Base-by-base conservation (phyloP, 2,888 invertebrate genomes). In the Cephus nigrinus region DNA sequence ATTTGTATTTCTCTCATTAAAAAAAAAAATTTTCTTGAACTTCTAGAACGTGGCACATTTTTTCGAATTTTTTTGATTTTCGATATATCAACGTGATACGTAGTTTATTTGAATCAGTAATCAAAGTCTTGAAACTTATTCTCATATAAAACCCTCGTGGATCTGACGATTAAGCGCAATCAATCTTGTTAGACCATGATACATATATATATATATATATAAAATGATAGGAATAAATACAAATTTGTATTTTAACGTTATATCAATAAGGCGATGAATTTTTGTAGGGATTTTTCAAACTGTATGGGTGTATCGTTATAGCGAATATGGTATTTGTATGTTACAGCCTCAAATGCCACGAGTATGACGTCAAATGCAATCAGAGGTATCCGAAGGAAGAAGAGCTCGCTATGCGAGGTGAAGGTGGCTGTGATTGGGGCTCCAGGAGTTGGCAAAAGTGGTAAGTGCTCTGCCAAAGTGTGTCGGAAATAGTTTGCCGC, bases 391-490 rank as follows among this genome's bases (percentile, higher is more conserved):
- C 93, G 97, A 85, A 94, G 97, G 87, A 98, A 97, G 93, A 98
- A 98, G 92, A 97, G 97, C 73, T 96, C 97, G 85, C 93, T 97
- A 82, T 95, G 96, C 80, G 97, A 98, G 93, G 96, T 98, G 84
- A 98, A 98, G 93, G 96, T 98, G 86, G 97, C 96, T 71, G 96
- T 98, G 85, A 93, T 98, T 84, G 98, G 98, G 78, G 97, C 97
- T 78, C 96, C 97, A 30, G 95, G 96, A 82, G 98, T 98, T 83
- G 98, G 98, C 81, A 98, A 98, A 93, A 98, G 97, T 92, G 98
- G 98, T 98, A 94, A 93, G 94, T 93, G 1, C 31, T 71, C 71
- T 71, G 31, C 71, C 55, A 55, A 55, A 15, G 31, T 31, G 71
- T 33, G 71, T 71, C 71, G 71, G 71, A 71, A 71, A 71, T 71